phyloP scores from a whole-genome alignment of 2,888 invertebrate species.

The Drosophila neotestacea region DNA sequence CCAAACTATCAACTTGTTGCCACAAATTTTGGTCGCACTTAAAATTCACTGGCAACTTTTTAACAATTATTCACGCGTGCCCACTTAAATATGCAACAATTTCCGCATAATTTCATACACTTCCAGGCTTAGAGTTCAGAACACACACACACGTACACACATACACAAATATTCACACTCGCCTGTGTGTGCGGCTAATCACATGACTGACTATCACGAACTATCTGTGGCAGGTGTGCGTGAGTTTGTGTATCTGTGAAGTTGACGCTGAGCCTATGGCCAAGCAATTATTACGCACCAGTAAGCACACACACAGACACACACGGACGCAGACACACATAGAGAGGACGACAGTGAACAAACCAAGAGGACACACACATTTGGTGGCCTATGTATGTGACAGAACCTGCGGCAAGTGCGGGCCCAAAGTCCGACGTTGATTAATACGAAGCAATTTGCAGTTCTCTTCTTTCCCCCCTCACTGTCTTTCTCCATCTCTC shows the following conservation, averaged over 20 bases:
- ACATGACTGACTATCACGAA: conserved; percentile 68
- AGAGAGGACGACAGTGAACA: conserved; percentile 16
- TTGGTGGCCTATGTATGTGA: conserved; percentile 46
- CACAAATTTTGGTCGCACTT: conserved; percentile 17
- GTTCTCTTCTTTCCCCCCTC: conserved; percentile 9
- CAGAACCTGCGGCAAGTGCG: conserved; percentile 58
- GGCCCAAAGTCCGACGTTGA: conserved; percentile 58
- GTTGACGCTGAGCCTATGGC: conserved; percentile 63
- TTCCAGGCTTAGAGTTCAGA: conserved; percentile 28
- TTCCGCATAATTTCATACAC: conserved; percentile 75
- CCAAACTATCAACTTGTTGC: conserved; percentile 21
- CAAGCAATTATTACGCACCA: conserved; percentile 78
- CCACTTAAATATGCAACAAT: conserved; percentile 79
- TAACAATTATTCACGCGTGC: conserved; percentile 66
- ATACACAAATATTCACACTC: conserved; percentile 24
- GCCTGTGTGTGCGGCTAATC: conserved; percentile 62
- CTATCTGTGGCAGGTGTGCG: conserved; percentile 50
- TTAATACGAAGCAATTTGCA: conserved; percentile 71
- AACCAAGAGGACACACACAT: conserved; percentile 63
- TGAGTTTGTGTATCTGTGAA: conserved; percentile 30
- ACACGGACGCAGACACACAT: conserved; percentile 7
- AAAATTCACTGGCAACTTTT: conserved; percentile 46
- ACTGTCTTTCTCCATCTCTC: not conserved
- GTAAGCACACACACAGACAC: conserved; percentile 32
- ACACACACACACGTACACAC: not conserved